phyloP scores from a whole-genome alignment of 2,113 vertebrate genomes.

The Micronycteris hirsuta region DNA sequence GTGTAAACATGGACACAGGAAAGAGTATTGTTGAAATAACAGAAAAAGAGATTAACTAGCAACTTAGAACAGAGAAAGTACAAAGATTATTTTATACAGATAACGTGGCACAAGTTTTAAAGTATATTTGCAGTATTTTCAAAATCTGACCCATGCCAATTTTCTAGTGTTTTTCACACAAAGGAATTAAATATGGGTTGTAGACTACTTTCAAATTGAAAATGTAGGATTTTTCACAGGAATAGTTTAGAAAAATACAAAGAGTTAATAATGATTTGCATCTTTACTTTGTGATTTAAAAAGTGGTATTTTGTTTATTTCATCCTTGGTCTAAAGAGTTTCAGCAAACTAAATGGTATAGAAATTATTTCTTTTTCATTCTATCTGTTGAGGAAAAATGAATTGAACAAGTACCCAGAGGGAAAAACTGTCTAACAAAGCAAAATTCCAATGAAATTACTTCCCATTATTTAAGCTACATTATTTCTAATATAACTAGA shows the following conservation, averaged over 20 bases:
- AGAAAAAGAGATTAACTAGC: constrained; percentile 44
- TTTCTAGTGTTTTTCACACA: constrained; percentile 57
- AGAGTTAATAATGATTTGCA: neutral
- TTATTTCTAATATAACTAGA: neutral
- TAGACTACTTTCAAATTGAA: constrained; percentile 56
- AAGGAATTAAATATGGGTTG: constrained; percentile 47
- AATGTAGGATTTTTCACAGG: constrained; percentile 4
- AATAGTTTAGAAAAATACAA: constrained; percentile 42
- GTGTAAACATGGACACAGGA: neutral
- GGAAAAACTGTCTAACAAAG: neutral
- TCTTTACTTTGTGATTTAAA: neutral
- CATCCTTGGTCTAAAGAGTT: neutral
- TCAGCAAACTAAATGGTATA: neutral
- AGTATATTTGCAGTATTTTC: constrained; percentile 50
- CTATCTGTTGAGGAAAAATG: constrained; percentile 10
- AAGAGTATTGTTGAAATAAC: constrained; percentile 44
- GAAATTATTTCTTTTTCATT: neutral
- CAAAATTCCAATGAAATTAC: constrained; percentile 25
- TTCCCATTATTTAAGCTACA: constrained; percentile 25
- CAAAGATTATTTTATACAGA: constrained; percentile 34
- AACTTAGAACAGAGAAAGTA: constrained; percentile 52
- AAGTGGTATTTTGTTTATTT: neutral
- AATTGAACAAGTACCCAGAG: neutral
- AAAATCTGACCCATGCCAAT: constrained; percentile 39
- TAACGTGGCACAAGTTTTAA: constrained; percentile 18